These are phyloP conservation scores for Tokudaia tokunoshimensis DNA, from an alignment of 2,797 vertebrate species.

Conservation along the genomic window DNA sequence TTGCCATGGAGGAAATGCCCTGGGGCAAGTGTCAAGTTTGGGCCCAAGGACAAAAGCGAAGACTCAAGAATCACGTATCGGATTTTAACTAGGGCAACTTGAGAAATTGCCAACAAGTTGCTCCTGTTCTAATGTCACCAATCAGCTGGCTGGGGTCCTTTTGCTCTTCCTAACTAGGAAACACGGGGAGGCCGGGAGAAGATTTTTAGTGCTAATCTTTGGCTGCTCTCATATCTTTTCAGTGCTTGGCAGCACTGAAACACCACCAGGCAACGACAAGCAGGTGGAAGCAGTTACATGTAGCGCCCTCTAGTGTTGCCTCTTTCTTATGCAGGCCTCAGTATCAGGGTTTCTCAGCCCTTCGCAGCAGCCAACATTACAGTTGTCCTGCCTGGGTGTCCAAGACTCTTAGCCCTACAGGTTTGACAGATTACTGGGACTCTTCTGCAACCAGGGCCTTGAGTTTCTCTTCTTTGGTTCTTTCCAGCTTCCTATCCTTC, in stretches of 20 bases:
- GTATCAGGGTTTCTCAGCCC: neutral
- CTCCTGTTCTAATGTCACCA: neutral
- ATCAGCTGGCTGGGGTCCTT: neutral
- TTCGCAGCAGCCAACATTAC: too few relatives aligned
- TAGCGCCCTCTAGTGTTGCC: neutral
- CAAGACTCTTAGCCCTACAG: neutral
- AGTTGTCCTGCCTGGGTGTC: neutral
- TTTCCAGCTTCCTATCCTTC: neutral
- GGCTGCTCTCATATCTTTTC: too few relatives aligned
- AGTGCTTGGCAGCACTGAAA: too few relatives aligned
- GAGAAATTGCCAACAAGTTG: neutral
- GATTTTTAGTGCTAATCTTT: too few relatives aligned
- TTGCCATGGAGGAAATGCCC: neutral
- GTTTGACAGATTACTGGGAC: neutral
- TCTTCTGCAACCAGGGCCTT: neutral
- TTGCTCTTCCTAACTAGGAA: neutral
- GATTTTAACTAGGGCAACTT: neutral
- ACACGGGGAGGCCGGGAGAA: neutral
- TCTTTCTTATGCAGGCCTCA: neutral
- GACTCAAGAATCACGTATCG: neutral
- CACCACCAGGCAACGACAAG: too few relatives aligned
- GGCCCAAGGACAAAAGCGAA: neutral
- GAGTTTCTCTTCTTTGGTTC: neutral
- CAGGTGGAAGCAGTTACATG: neutral
- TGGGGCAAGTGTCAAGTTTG: neutral